Evolutionary conservation across 2,888 invertebrate genomes (phyloP), one percentile per base, ranked within the genome.

Genomic region (Hoplodrina ambigua): DNA sequence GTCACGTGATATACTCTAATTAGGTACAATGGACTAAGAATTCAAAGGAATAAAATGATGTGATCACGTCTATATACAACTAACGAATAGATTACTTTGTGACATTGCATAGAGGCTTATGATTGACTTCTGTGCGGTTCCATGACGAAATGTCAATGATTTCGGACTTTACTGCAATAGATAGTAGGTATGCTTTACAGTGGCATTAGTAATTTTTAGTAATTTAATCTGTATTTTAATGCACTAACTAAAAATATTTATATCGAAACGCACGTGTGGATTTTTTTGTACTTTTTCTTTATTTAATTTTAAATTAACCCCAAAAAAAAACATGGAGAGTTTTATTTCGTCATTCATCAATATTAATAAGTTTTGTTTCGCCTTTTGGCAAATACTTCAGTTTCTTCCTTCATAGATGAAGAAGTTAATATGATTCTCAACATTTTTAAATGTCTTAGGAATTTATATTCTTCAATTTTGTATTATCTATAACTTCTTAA

Each of bases 21-120:
- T 90, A 90, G 87, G 86, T 85, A 86, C 90, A 91, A 90, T 87
- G 84, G 81, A 80, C 79, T 72, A 86, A 80, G 87, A 88, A 87
- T 88, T 82, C 81, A 83, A 86, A 81, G 80, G 88, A 87, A 85
- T 85, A 86, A 87, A 88, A 86, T 93, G 92, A 92, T 91, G 91
- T 79, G 89, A 89, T 92, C 89, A 82, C 79, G 84, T 89, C 72
- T 85, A 92, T 91, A 91, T 92, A 91, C 89, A 89, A 83, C 81
- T 78, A 58, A 69, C 69, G 58, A 72, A 83, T 79, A 72, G 83
- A 83, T 83, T 80, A 80, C 59, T 54, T 41, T 65, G 57, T 72
- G 65, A 61, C 65, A 65, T n/a, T 20, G 66, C 19, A 25, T 50
- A 65, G 63, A 44, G 61, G 50, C 53, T 65, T 62, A 59, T 11